A percentile compares a stretch with the other conserved stretches of the same genome.
phyloP scores from a whole-genome alignment of 2,888 invertebrate species.

The Drosophila paramelanica region DNA sequence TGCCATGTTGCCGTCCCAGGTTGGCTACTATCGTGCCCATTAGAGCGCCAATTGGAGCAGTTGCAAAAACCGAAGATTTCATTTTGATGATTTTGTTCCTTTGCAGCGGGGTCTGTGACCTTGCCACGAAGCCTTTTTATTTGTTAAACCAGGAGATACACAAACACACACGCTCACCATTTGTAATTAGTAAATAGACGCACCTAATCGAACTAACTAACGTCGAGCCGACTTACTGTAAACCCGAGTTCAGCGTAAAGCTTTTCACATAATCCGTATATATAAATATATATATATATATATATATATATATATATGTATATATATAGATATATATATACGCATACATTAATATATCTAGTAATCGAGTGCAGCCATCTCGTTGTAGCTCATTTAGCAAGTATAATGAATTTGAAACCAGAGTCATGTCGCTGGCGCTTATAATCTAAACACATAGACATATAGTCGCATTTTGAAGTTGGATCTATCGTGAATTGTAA shows the following conservation, averaged over 20 bases:
- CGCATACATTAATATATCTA: slow-evolving; percentile 24
- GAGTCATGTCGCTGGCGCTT: slow-evolving; percentile 46
- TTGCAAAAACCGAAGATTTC: slow-evolving; percentile 19
- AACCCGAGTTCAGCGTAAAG: slow-evolving; percentile 27
- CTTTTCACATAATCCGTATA: slow-evolving; percentile 21
- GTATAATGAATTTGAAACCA: slow-evolving; percentile 44
- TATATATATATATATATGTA: slow-evolving; percentile 14
- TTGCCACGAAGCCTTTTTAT: slow-evolving; percentile 26
- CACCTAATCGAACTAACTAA: slow-evolving; percentile 64
- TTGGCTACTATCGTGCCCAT: slow-evolving; percentile 71
- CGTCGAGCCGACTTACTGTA: slow-evolving; percentile 30
- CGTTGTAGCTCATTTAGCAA: slow-evolving; percentile 35
- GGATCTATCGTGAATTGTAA: slow-evolving; percentile 68
- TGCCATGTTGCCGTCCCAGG: slow-evolving; percentile 63
- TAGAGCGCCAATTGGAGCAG: slow-evolving; percentile 15
- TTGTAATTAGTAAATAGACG: slow-evolving; percentile 71
- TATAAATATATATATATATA: slow-evolving; percentile 14
- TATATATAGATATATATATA: slow-evolving; percentile 13
- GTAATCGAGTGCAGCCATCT: slow-evolving; percentile 13
- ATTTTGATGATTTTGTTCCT: slow-evolving; percentile 15
- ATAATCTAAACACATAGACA: slow-evolving; percentile 35
- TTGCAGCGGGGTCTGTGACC: slow-evolving; percentile 57
- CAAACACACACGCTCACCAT: slow-evolving; percentile 16
- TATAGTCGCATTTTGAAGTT: slow-evolving; percentile 75
- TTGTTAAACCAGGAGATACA: slow-evolving; percentile 15